phyloP scores from a whole-genome alignment of 2,888 invertebrate genomes.

The Dicyrtoma fusca region DNA sequence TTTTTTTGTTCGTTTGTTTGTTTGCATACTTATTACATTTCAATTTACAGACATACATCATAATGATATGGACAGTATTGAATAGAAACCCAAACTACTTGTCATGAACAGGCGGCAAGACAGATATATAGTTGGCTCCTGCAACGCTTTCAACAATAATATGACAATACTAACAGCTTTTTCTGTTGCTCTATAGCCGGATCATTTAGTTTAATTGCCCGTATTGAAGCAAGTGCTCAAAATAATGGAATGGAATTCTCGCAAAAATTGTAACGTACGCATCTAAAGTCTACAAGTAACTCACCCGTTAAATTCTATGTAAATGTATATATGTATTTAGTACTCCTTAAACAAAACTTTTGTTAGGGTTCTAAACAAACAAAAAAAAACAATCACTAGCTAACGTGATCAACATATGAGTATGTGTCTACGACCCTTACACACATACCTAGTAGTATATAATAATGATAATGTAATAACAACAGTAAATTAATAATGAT shows the following conservation, averaged over 20 bases:
- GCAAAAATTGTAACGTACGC: background rate
- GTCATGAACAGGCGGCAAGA: no score
- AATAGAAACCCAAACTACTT: no score
- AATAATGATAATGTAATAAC: background rate
- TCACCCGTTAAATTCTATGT: constrained; percentile 23
- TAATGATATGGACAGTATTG: background rate
- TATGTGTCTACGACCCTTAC: background rate
- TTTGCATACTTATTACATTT: no score
- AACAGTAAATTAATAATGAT: background rate
- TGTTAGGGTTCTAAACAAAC: background rate
- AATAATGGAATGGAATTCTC: background rate
- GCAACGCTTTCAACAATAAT: background rate
- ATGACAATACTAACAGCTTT: background rate
- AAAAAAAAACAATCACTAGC: background rate
- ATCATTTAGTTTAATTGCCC: no score
- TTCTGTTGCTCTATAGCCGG: constrained; percentile 6
- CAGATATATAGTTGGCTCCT: no score
- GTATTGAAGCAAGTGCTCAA: no score
- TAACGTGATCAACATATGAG: background rate
- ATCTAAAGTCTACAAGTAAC: constrained; percentile 26
- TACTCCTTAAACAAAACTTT: constrained; percentile 1
- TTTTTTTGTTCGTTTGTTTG: no score
- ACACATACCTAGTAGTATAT: background rate
- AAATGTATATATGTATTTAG: background rate
- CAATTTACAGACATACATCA: no score